These are phyloP conservation scores for Pogonomyrmex barbatus DNA, from an alignment of 1,140 invertebrate species.

Conservation along the genomic window DNA sequence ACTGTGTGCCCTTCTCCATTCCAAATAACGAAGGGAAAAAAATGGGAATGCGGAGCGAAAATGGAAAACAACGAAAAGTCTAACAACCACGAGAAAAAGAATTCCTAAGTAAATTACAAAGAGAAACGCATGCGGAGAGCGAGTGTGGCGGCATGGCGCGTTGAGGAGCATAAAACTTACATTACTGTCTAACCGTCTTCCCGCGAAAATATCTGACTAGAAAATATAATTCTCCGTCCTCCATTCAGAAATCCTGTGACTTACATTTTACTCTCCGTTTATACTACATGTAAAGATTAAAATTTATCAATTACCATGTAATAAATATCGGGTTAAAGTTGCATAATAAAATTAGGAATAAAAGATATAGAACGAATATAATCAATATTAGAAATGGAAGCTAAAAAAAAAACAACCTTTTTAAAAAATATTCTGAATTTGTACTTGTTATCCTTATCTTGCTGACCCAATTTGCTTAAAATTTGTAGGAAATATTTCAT, in stretches of 20 bases:
- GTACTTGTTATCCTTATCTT: background rate
- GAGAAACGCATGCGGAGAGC: constrained; percentile 3
- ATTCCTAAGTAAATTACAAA: constrained; percentile 61
- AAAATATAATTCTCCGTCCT: constrained; percentile 28
- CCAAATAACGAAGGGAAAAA: constrained; percentile 26
- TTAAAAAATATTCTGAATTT: background rate
- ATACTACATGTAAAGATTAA: background rate
- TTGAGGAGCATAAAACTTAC: constrained; percentile 48
- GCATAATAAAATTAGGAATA: background rate
- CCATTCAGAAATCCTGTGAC: background rate
- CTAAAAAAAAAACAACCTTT: background rate
- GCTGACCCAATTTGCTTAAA: constrained; percentile 9
- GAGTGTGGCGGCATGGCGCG: background rate
- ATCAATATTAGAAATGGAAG: background rate
- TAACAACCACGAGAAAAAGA: constrained; percentile 28
- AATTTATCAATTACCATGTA: background rate
- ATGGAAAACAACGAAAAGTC: constrained; percentile 49
- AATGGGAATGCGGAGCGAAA: background rate
- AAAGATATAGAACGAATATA: background rate
- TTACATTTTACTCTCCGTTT: background rate
- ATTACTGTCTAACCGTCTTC: constrained; percentile 23
- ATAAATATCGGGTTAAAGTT: background rate
- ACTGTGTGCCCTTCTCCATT: background rate
- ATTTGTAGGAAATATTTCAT: background rate
- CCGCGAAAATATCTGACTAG: constrained; percentile 30